phyloP scores from a whole-genome alignment of 2,113 vertebrate species.

The Ictalurus furcatus region DNA sequence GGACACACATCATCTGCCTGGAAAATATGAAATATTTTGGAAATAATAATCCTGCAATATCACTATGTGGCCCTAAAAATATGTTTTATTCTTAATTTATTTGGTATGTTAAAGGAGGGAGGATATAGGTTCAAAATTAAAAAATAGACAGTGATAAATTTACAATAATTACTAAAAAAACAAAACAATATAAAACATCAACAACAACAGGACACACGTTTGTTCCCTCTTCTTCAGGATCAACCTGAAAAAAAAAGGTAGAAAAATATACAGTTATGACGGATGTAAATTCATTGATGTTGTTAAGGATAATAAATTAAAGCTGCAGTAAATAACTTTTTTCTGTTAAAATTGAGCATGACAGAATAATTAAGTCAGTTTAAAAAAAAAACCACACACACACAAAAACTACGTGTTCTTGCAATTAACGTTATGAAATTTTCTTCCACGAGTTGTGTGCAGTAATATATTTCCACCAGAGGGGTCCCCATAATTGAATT shows the following conservation, averaged over 20 bases:
- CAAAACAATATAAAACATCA: slow-evolving; percentile 1
- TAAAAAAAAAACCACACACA: too few species aligned
- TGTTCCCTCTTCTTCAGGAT: slow-evolving; percentile 41
- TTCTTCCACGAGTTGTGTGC: neutral
- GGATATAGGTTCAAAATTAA: slow-evolving; percentile 2
- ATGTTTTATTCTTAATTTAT: neutral
- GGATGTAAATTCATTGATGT: neutral
- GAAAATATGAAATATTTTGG: neutral
- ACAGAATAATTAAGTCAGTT: neutral
- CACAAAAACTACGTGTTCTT: neutral
- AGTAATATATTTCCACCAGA: neutral
- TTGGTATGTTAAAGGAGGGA: slow-evolving; percentile 1
- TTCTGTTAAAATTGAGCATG: neutral
- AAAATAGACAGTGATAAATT: slow-evolving; percentile 40
- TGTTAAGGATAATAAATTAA: neutral
- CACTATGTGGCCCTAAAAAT: neutral
- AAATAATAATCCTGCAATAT: neutral
- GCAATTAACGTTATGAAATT: neutral
- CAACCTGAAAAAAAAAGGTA: slow-evolving; percentile 59
- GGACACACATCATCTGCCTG: neutral
- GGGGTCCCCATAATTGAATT: neutral
- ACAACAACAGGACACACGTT: slow-evolving; percentile 30
- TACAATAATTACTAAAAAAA: slow-evolving; percentile 50
- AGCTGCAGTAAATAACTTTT: neutral
- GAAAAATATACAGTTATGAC: neutral